phyloP scores from a whole-genome alignment of 2,888 invertebrate species.

The Dione vanillae region DNA sequence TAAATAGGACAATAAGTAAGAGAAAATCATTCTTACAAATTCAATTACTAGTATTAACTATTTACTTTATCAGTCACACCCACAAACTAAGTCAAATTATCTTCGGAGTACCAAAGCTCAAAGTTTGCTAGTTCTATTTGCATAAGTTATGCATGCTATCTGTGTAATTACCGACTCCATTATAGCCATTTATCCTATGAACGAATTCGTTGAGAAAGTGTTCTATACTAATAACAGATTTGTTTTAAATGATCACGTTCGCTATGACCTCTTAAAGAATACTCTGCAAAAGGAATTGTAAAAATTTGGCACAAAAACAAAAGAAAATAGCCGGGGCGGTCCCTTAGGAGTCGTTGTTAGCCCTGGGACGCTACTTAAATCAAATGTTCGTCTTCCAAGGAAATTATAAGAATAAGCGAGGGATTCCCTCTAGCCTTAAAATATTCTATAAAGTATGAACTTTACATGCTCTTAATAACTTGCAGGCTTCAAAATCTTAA shows the following conservation, averaged over 20 bases:
- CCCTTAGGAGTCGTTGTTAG: slow-evolving; percentile 73
- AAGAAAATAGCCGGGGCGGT: slow-evolving; percentile 81
- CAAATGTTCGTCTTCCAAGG: slow-evolving; percentile 81
- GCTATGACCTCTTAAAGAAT: slow-evolving; percentile 67
- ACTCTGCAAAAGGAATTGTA: slow-evolving; percentile 75
- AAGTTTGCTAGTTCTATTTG: slow-evolving; percentile 64
- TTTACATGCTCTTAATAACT: slow-evolving; percentile 49
- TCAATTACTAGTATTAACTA: slow-evolving; percentile 37
- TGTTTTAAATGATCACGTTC: slow-evolving; percentile 68
- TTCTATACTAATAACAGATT: slow-evolving; percentile 72
- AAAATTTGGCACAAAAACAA: slow-evolving; percentile 77
- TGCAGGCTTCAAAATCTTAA: neutral
- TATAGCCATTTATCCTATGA: slow-evolving; percentile 70
- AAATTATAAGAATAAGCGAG: slow-evolving; percentile 80
- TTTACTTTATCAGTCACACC: slow-evolving; percentile 32
- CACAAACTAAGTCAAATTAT: slow-evolving; percentile 50
- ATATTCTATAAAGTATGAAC: slow-evolving; percentile 69
- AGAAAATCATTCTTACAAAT: slow-evolving; percentile 21
- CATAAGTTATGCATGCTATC: slow-evolving; percentile 74
- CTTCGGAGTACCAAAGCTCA: slow-evolving; percentile 59
- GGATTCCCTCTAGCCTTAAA: slow-evolving; percentile 62
- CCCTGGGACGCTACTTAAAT: slow-evolving; percentile 82
- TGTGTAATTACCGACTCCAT: slow-evolving; percentile 72
- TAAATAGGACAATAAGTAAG: slow-evolving; percentile 30
- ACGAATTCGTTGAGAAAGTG: slow-evolving; percentile 55